Evolutionary conservation across 2,888 invertebrate genomes (phyloP), one percentile per base, ranked within the genome.

Genomic region (Steinernema scapterisci): DNA sequence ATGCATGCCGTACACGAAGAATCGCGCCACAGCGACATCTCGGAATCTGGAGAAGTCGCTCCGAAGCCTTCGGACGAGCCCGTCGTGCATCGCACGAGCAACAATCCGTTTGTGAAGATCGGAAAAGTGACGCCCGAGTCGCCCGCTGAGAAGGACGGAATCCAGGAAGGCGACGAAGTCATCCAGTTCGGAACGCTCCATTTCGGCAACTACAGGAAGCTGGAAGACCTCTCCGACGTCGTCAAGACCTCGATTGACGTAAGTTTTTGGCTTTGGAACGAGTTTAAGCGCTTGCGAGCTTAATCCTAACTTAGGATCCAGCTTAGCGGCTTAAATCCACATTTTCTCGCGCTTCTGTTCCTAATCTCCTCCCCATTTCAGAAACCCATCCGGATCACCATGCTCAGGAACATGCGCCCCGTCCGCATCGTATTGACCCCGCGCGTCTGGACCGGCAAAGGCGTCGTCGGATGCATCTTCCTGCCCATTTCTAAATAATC

Each of bases 141-240:
- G 19, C 84, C 84, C n/a, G 80, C 82, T 0, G 76, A 75, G 48
- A 44, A 77, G 23, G 80, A 73, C 43, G 81, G 82, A 19, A 75
- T 86, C 23, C 54, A 76, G 45, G 75, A 73, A n/a, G 82, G 77
- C 19, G 86, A 86, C 56, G 21, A 78, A 44, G 79, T 86, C 70
- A 79, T 86, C 63, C 86, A 86, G 74, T 86, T 82, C 73, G 86
- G 85, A 25, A 51, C 72, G 9, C 74, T 86, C n/a, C 85, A 86
- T 72, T 78, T 78, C 27, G 85, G 77, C 48, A 84, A 83, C 54
- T 86, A 81, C 76, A 44, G 63, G 0, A 77, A 79, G 23, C 71
- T 86, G 70, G 52, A 79, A 16, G 80, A 86, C 45, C 27, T 86
- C 9, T 78, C 79, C 23, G 75, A 82, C 19, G 54, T 81, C 11